A percentile compares a stretch with the other conserved stretches of the same genome.
Conservation (phyloP, 2,888 invertebrate genomes). For the Dysmachus trigonus region DNA sequence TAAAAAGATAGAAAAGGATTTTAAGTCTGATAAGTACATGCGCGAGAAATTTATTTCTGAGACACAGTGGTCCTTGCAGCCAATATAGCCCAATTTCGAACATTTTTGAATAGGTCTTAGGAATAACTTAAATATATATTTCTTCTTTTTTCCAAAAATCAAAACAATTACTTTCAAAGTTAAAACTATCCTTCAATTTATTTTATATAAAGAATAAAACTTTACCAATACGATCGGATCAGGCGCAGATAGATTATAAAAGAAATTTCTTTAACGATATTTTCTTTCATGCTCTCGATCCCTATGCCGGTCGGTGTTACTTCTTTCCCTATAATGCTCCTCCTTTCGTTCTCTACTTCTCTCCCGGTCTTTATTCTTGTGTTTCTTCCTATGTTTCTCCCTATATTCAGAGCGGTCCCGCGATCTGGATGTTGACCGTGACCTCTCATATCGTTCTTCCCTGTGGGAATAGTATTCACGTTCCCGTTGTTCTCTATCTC, state of each 20-base stretch:
- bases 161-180: background rate
- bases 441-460: constrained; percentile 54
- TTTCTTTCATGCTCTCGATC: constrained; percentile 58
- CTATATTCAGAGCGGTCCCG: constrained; percentile 58
- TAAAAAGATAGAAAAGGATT: no score
- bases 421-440: constrained; percentile 52
- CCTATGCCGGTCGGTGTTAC: constrained; percentile 56
- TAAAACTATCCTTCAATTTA: background rate
- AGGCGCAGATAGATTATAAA: background rate
- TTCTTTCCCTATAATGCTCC: constrained; percentile 52
- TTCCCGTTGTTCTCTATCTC: constrained; percentile 52
- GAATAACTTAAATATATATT: background rate
- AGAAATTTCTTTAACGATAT: constrained; percentile 49
- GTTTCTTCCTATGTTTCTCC: constrained; percentile 61
- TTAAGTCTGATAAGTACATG: no score
- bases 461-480: constrained; percentile 47
- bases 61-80: background rate
- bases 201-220: constrained; percentile 20
- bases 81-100: background rate
- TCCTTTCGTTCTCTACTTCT: constrained; percentile 55
- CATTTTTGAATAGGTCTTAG: background rate
- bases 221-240: background rate
- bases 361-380: constrained; percentile 55
- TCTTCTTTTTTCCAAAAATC: background rate
- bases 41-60: no score